A percentile compares a stretch with the other conserved stretches of the same genome.
Evolutionary conservation across 2,113 vertebrate genomes (phyloP).

Genomic region (Leptocoma aspasia): DNA sequence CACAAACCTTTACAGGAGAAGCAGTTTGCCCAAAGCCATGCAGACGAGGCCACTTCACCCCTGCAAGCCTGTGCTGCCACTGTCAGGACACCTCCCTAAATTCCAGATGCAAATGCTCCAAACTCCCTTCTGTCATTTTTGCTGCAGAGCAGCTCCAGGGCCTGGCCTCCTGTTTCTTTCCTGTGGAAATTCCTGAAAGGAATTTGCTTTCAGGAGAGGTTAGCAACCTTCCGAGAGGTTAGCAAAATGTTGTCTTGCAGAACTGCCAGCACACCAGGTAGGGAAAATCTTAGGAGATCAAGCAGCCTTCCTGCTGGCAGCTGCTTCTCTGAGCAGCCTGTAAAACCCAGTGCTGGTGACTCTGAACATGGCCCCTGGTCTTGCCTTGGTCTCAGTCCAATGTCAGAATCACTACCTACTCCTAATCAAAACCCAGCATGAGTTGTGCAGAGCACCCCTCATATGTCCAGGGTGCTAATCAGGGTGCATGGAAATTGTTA

Average conservation of each 20-base stretch:
- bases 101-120: not conserved
- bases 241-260: not conserved
- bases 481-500: not conserved
- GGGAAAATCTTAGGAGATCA: not conserved
- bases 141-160: not conserved
- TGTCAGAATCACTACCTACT: not conserved
- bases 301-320: not conserved
- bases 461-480: not conserved
- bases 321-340: not conserved
- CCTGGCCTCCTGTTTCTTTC: not conserved
- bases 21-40: not conserved
- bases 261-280: not conserved
- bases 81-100: not conserved
- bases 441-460: not conserved
- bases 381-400: not conserved
- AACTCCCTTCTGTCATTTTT: not conserved
- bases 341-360: not conserved
- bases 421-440: not conserved
- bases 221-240: not conserved
- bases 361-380: not conserved
- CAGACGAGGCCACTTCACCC: not conserved
- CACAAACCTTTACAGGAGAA: not conserved
- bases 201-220: no score
- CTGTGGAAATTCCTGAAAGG: constrained; percentile 6
- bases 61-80: not conserved